Evolutionary conservation across 2,888 invertebrate species (phyloP).

Genomic region (Acholoe squamosa): DNA sequence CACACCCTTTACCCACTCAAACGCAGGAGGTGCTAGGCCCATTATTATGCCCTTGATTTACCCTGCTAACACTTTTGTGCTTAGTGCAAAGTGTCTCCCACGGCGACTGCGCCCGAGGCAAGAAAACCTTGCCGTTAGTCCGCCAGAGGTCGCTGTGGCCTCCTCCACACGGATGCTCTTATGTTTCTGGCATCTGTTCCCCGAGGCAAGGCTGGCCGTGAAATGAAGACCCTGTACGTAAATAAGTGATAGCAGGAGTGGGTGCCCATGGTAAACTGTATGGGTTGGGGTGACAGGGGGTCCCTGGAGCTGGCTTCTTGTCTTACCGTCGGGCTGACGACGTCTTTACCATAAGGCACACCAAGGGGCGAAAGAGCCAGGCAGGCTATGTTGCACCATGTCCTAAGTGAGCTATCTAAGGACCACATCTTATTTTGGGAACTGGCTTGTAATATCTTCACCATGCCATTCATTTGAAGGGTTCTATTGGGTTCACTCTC

Average conservation of each 20-base stretch:
- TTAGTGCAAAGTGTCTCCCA: conserved; percentile 36
- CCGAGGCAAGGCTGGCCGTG: conserved; percentile 17
- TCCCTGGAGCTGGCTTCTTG: background rate
- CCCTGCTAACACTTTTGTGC: conserved; percentile 54
- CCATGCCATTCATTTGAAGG: too few species aligned
- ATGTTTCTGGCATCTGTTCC: conserved; percentile 21
- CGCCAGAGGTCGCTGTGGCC: conserved; percentile 11
- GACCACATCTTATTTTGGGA: too few species aligned
- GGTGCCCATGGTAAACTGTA: conserved; percentile 37
- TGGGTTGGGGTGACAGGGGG: conserved; percentile 32
- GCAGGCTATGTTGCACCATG: too few species aligned
- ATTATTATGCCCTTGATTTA: conserved; percentile 23
- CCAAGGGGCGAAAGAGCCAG: too few species aligned
- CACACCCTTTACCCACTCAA: background rate
- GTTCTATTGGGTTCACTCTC: too few species aligned
- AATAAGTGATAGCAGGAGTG: conserved; percentile 11
- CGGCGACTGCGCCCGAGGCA: conserved; percentile 7
- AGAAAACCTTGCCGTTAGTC: conserved; percentile 28
- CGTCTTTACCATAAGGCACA: too few species aligned
- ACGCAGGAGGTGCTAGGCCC: background rate
- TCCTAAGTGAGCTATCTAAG: too few species aligned
- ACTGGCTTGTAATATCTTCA: too few species aligned
- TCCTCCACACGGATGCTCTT: conserved; percentile 34
- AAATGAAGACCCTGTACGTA: conserved; percentile 41
- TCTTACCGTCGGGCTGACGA: background rate